phyloP scores from a whole-genome alignment of 2,888 invertebrate genomes.

The Eilema sororculum region DNA sequence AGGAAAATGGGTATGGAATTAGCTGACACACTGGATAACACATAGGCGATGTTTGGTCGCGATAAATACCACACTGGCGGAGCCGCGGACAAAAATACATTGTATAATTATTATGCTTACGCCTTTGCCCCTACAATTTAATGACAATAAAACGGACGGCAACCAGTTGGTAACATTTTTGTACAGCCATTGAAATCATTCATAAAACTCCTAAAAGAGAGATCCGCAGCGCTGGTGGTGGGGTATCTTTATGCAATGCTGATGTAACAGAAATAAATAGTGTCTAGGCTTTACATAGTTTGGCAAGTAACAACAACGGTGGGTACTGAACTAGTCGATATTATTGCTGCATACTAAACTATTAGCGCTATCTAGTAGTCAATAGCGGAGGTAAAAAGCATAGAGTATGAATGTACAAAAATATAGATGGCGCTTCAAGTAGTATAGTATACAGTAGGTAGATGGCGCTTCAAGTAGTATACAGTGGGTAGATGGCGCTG shows the following conservation, averaged over 20 bases:
- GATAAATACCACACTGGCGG: no score
- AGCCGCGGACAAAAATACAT: no score
- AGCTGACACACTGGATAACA: no score
- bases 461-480: neutral
- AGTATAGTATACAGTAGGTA: neutral
- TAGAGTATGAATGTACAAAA: neutral
- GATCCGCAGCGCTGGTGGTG: slow-evolving; percentile 24
- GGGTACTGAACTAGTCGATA: slow-evolving; percentile 55
- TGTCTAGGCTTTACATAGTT: slow-evolving; percentile 38
- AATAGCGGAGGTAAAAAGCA: slow-evolving; percentile 27
- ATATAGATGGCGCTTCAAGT: neutral
- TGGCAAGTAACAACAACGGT: slow-evolving; percentile 45
- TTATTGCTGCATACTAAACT: slow-evolving; percentile 62
- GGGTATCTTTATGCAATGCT: slow-evolving; percentile 50
- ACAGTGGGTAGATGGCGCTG: neutral
- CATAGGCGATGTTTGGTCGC: no score
- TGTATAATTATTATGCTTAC: no score
- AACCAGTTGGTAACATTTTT: no score
- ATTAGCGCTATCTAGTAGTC: slow-evolving; percentile 50
- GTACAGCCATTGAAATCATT: neutral
- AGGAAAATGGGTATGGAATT: no score
- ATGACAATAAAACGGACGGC: neutral
- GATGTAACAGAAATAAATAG: slow-evolving; percentile 52
- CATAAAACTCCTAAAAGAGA: slow-evolving; percentile 12
- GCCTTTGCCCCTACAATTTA: no score